phyloP scores from a whole-genome alignment of 2,113 vertebrate species.

The Microcebus jonahi region DNA sequence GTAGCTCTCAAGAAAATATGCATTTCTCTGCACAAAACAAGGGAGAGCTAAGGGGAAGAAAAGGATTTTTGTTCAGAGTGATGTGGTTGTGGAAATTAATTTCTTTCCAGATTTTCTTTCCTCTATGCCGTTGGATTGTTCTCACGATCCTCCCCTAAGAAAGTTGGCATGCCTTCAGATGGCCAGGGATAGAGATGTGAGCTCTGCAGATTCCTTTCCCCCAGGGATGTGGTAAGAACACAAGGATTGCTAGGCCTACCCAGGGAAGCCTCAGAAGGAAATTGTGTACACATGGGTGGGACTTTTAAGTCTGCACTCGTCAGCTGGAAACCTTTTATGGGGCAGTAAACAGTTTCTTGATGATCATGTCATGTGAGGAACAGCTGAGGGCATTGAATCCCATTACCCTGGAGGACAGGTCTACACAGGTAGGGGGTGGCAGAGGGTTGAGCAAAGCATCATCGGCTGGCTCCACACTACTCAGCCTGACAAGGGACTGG shows the following conservation, averaged over 20 bases:
- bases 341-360: conserved; percentile 43
- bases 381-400: conserved; percentile 46
- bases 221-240: background rate
- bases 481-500: background rate
- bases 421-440: background rate
- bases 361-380: conserved; percentile 46
- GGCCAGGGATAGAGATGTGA: background rate
- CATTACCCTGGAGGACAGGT: background rate
- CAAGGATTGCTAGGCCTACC: background rate
- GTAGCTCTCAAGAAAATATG: background rate
- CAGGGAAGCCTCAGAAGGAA: conserved; percentile 41
- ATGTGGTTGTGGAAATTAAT: background rate
- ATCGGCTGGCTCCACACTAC: background rate
- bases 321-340: conserved; percentile 51
- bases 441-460: background rate
- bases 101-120: conserved; percentile 41
- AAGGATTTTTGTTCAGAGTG: background rate
- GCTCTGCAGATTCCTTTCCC: conserved; percentile 45
- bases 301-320: conserved; percentile 64
- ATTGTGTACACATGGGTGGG: conserved; percentile 20
- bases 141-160: background rate
- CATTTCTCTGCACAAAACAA: background rate
- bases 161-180: background rate
- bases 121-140: background rate
- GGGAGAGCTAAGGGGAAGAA: background rate